Evolutionary conservation across 2,888 invertebrate species (phyloP).

Genomic region (Eristalis tenax): DNA sequence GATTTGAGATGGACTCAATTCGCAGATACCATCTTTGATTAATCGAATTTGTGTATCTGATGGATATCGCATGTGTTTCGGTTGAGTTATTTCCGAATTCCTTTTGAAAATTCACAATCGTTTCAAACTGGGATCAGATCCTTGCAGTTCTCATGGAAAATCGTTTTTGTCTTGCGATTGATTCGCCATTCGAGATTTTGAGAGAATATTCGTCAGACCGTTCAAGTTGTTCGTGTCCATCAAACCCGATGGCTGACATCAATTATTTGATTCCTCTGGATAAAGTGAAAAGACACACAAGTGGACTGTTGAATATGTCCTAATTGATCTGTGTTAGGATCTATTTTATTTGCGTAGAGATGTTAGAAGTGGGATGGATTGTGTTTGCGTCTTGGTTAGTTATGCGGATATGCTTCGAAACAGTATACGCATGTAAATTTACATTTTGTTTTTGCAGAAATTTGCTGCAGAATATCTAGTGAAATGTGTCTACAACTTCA

Average conservation of each 20-base stretch:
- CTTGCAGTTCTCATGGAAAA: neutral
- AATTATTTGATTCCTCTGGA: neutral
- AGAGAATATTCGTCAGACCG: neutral
- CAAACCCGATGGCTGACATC: no score
- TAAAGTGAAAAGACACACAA: neutral
- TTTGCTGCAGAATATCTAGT: no score
- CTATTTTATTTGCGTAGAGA: neutral
- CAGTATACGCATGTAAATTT: no score
- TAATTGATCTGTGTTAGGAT: neutral
- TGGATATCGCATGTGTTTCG: neutral
- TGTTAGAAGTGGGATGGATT: neutral
- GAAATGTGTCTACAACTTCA: no score
- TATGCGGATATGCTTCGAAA: no score
- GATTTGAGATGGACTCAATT: neutral
- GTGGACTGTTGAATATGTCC: neutral
- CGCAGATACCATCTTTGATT: neutral
- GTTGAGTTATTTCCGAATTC: neutral
- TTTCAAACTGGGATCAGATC: neutral
- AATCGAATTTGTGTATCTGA: neutral
- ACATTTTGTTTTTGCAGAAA: no score
- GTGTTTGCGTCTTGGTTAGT: neutral
- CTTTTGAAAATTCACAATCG: neutral
- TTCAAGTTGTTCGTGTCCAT: neutral
- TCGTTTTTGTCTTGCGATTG: neutral
- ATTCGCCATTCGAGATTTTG: neutral